phyloP scores from a whole-genome alignment of 2,888 invertebrate genomes.

The Diogma glabrata region DNA sequence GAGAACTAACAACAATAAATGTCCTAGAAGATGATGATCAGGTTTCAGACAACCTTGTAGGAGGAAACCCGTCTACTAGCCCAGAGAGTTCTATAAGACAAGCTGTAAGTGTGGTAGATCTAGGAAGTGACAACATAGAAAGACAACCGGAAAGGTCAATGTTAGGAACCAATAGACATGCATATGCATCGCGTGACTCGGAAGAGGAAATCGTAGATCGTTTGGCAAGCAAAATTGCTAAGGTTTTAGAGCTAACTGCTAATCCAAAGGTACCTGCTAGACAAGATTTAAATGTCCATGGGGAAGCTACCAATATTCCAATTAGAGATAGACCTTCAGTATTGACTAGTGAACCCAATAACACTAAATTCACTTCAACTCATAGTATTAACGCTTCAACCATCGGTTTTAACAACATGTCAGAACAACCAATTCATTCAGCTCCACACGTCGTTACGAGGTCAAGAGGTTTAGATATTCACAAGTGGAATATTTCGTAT shows the following conservation, averaged over 20 bases:
- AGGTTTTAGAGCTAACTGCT: not conserved
- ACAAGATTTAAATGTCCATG: too few species aligned
- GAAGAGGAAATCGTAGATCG: not conserved
- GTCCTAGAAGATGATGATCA: not conserved
- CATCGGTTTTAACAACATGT: too few species aligned
- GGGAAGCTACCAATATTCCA: too few species aligned
- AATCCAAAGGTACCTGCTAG: not conserved
- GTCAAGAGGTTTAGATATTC: not conserved
- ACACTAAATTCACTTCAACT: too few species aligned
- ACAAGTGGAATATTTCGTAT: not conserved
- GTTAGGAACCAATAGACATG: too few species aligned
- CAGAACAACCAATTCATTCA: too few species aligned
- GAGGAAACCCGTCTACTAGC: not conserved
- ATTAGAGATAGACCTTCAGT: too few species aligned
- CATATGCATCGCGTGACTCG: not conserved
- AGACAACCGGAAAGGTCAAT: too few species aligned
- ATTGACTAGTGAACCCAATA: too few species aligned
- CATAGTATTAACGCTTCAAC: too few species aligned
- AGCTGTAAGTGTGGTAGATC: not conserved
- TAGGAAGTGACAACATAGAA: not conserved
- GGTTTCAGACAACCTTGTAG: too few species aligned
- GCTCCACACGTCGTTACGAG: too few species aligned
- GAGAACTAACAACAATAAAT: not conserved
- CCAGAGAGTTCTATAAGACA: not conserved
- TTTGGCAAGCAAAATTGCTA: not conserved